Base-by-base conservation (phyloP, 23 tunicate species). In the Diplosoma virens region DNA sequence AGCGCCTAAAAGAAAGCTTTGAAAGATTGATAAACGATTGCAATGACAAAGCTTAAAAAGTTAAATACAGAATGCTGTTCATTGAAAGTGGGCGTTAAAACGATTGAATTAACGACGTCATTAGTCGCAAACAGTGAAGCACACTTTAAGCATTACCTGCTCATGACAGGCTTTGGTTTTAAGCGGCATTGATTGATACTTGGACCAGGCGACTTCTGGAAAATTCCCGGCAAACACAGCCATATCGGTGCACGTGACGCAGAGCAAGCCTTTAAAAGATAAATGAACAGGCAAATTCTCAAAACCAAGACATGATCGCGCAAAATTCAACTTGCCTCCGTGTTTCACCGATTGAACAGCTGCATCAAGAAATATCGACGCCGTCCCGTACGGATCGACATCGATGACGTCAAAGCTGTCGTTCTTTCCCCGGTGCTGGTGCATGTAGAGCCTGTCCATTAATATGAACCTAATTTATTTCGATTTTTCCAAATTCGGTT, bases 171-270 rank as follows among this genome's bases (percentile, higher is more conserved):
- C 85, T 82, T 87, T 87, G 9, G 99, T 82, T 48, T 83, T 83
- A 32, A 89, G 71, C 1, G 99, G 95, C 34, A 88, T 65, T 21
- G 86, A 82, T 32, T 93, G 78, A 76, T 94, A 94, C 73, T 94
- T 94, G n/a, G 91, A 71, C 78, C 81, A 94, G 75, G 92, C 93
- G 29, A 95, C 56, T 61, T 87, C 99, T 1, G 99, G 99, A 36
- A 65, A 82, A 30, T 88, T 88, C 20, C 99, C 99, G 17, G 95
- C 89, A 28, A 94, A 45, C 22, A 94, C 86, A 9, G 95, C 99
- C 99, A 94, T 94, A 53, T 94, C 99, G 2, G 99, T 94, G 84
- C 99, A 94, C 0, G 99, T 94, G 26, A 94, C 99, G 45, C 94
- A 87, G 18, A 94, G 64, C 20, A 92, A 66, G 46, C 97, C 97